phyloP scores from a whole-genome alignment of 2,888 invertebrate genomes.

The Thera britannica region DNA sequence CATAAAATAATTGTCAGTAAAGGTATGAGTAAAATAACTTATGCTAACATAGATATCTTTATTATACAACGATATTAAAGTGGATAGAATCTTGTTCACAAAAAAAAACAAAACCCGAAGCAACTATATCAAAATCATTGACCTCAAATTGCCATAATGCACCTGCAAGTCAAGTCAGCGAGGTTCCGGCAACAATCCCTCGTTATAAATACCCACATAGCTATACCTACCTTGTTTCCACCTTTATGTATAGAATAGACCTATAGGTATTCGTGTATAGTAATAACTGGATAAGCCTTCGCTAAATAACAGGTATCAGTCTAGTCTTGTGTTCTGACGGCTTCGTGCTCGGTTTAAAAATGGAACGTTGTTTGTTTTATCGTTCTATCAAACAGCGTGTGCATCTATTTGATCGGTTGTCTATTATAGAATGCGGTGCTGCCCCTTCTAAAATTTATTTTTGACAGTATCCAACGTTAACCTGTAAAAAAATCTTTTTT shows the following conservation, averaged over 20 bases:
- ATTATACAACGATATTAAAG: background rate
- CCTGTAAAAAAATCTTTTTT: too few species aligned
- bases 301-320: constrained; percentile 41
- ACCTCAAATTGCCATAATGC: constrained; percentile 45
- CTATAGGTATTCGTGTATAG: constrained; percentile 8
- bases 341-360: constrained; percentile 20
- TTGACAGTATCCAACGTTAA: background rate
- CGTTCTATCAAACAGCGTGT: background rate
- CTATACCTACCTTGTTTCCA: constrained; percentile 3
- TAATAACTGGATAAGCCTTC: constrained; percentile 35
- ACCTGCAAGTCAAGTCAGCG: constrained; percentile 42
- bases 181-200: constrained; percentile 44
- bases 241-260: background rate
- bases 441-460: background rate
- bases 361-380: constrained; percentile 15
- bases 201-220: constrained; percentile 22
- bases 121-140: constrained; percentile 27
- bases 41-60: background rate
- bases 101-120: constrained; percentile 7
- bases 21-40: background rate
- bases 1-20: too few species aligned
- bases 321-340: constrained; percentile 23
- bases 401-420: background rate
- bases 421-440: background rate
- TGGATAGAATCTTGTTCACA: constrained; percentile 4